These are phyloP conservation scores for Dicranocentrus wangi DNA, from an alignment of 2,888 invertebrate genomes.

Conservation along the genomic window DNA sequence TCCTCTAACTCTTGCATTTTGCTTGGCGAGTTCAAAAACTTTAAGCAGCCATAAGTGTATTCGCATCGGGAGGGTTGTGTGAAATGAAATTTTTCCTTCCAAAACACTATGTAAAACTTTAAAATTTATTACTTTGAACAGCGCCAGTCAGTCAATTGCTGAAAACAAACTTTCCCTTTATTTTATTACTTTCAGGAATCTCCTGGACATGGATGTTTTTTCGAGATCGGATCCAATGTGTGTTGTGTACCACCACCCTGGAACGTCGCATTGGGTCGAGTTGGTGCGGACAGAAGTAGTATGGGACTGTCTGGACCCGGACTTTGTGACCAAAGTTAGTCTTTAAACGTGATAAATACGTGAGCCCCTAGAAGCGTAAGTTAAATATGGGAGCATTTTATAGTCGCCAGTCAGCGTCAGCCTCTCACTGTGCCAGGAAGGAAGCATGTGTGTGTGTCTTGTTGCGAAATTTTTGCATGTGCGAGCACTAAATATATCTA, in stretches of 20 bases:
- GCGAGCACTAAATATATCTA: background rate
- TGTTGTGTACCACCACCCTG: conserved; percentile 75
- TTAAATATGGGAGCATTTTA: background rate
- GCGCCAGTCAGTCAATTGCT: background rate
- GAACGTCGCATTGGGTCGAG: conserved; percentile 74
- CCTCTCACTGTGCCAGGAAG: no score
- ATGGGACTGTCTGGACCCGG: conserved; percentile 76
- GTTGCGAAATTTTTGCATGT: background rate
- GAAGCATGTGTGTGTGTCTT: no score
- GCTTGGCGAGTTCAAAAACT: no score
- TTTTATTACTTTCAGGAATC: conserved; percentile 74
- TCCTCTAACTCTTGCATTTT: no score
- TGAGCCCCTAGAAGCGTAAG: background rate
- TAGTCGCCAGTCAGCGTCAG: no score
- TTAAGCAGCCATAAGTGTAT: no score
- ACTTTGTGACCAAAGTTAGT: conserved; percentile 76
- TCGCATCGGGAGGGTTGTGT: no score
- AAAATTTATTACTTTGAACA: no score
- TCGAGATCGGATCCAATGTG: conserved; percentile 79
- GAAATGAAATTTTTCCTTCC: no score
- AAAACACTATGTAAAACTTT: no score
- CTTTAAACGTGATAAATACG: background rate
- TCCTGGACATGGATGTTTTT: conserved; percentile 77
- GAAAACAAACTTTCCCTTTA: background rate
- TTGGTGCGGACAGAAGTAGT: conserved; percentile 76